phyloP scores from a whole-genome alignment of 2,113 vertebrate species.

The human (Homo sapiens) region GRCh38 chr2:161686001-161686500 shows the following conservation, averaged over 20 bases:
- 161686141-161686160: not conserved
- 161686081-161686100: not conserved
- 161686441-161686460: not conserved
- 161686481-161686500: not conserved
- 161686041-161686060: not conserved
- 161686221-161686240: not conserved
- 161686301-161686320: not conserved
- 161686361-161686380: not conserved
- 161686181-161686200: not conserved
- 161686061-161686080: not conserved
- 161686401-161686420: not conserved
- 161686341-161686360: not conserved
- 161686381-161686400: not conserved
- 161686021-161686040: not conserved
- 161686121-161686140: not conserved
- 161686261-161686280: not conserved
- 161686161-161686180: not conserved
- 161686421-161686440: not conserved
- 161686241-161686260: slow-evolving; percentile 19
- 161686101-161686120: slow-evolving; percentile 8
- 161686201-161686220: slow-evolving; percentile 44
- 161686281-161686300: not conserved
- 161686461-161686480: not conserved
- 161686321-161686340: not conserved
- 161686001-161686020: not conserved